A percentile compares a stretch with the other conserved stretches of the same genome.
phyloP scores from a whole-genome alignment of 1,140 invertebrate genomes.

The Bombus difficillimus region DNA sequence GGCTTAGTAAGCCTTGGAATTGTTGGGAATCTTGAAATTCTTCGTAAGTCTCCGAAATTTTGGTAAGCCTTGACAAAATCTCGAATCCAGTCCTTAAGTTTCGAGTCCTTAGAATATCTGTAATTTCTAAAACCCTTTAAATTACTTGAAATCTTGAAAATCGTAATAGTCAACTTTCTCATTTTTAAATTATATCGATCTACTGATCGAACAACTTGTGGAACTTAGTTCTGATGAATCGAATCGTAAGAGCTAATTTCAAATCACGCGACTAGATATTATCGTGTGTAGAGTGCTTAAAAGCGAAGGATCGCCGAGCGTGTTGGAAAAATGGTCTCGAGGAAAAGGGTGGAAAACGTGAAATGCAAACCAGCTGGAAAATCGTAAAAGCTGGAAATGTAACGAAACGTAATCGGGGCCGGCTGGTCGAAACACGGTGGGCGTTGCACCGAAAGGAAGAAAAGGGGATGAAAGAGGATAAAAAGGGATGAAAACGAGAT shows the following conservation, averaged over 20 bases:
- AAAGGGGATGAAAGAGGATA: constrained; percentile 21
- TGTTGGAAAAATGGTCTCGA: too few relatives aligned
- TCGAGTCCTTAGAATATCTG: too few relatives aligned
- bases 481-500: constrained; percentile 54
- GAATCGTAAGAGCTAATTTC: background rate
- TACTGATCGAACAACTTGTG: background rate
- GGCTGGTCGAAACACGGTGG: constrained; percentile 28
- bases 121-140: too few relatives aligned
- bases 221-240: too few relatives aligned
- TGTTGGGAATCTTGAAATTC: too few relatives aligned
- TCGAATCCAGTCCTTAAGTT: background rate
- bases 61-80: background rate
- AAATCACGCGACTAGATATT: background rate
- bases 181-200: background rate
- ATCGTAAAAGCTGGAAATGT: constrained; percentile 72
- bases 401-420: constrained; percentile 65
- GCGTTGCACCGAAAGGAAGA: constrained; percentile 25
- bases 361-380: constrained; percentile 74
- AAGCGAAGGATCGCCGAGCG: background rate
- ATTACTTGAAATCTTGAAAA: too few relatives aligned
- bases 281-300: background rate
- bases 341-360: constrained; percentile 15
- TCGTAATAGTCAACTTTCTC: background rate
- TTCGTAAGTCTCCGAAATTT: too few relatives aligned
- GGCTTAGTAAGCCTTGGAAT: background rate